Evolutionary conservation across 2,113 vertebrate species (phyloP).

Genomic region (Irena cyanogastra): DNA sequence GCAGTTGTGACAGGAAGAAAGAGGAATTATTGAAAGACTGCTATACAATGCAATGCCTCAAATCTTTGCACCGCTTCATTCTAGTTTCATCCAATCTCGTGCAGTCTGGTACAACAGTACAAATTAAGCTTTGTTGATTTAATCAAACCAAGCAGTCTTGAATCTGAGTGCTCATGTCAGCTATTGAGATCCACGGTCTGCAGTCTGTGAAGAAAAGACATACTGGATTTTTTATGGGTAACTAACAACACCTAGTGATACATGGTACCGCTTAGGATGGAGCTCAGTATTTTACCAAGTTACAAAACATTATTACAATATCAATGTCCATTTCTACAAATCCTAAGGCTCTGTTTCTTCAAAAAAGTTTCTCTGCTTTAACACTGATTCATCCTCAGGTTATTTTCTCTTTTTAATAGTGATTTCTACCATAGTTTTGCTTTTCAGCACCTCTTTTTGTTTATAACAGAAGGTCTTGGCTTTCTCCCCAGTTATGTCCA

Average conservation of each 20-base stretch:
- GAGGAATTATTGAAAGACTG: not conserved
- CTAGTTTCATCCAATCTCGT: not conserved
- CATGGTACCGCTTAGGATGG: not conserved
- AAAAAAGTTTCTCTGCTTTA: not conserved
- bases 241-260: not conserved
- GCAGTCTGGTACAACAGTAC: not conserved
- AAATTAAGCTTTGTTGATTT: constrained; percentile 33
- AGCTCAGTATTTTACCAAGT: not conserved
- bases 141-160: not conserved
- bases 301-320: not conserved
- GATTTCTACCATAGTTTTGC: not conserved
- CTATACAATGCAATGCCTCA: not conserved
- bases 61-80: not conserved
- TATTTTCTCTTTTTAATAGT: not conserved
- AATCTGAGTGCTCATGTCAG: not conserved
- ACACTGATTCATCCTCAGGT: not conserved
- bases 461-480: not conserved
- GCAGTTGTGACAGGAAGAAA: not conserved
- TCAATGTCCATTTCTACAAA: not conserved
- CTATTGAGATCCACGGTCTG: not conserved
- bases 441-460: not conserved
- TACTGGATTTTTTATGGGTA: not conserved
- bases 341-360: not conserved
- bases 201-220: not conserved
- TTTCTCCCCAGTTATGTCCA: not conserved